Percentiles rank a stretch among this genome's conserved stretches.
These are phyloP conservation scores for Drosophila cardini DNA, from an alignment of 1,140 invertebrate species.

Conservation along the genomic window DNA sequence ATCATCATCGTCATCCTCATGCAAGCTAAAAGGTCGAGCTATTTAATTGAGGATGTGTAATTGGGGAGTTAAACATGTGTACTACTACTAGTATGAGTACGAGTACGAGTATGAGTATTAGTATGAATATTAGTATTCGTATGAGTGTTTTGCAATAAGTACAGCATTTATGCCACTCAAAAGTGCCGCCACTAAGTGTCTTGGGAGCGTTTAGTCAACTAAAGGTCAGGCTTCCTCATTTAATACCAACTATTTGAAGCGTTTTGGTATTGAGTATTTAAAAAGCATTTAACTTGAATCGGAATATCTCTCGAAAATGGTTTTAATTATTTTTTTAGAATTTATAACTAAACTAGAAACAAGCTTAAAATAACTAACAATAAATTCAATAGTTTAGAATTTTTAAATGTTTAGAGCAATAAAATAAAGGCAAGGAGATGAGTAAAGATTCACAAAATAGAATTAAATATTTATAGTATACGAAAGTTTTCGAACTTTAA, in stretches of 20 bases:
- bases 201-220: conserved; percentile 33
- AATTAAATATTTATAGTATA: no score
- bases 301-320: background rate
- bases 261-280: conserved; percentile 16
- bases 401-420: no score
- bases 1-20: no score
- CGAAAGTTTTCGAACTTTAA: no score
- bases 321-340: no score
- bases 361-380: no score
- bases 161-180: conserved; percentile 20
- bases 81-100: background rate
- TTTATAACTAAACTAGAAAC: no score
- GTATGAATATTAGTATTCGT: conserved; percentile 3
- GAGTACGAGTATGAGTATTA: conserved; percentile 1
- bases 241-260: conserved; percentile 27
- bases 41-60: conserved; percentile 76
- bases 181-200: conserved; percentile 31
- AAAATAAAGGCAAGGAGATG: no score
- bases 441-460: no score
- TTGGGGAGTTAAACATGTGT: conserved; percentile 47
- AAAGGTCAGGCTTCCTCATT: conserved; percentile 49
- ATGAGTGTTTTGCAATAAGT: conserved; percentile 5
- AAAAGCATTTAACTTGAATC: background rate
- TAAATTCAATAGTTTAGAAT: no score
- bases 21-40: conserved; percentile 65